Evolutionary conservation across 2,797 vertebrate genomes (phyloP), one percentile per base, ranked within the genome.

Genomic region (Spheniscus humboldti): DNA sequence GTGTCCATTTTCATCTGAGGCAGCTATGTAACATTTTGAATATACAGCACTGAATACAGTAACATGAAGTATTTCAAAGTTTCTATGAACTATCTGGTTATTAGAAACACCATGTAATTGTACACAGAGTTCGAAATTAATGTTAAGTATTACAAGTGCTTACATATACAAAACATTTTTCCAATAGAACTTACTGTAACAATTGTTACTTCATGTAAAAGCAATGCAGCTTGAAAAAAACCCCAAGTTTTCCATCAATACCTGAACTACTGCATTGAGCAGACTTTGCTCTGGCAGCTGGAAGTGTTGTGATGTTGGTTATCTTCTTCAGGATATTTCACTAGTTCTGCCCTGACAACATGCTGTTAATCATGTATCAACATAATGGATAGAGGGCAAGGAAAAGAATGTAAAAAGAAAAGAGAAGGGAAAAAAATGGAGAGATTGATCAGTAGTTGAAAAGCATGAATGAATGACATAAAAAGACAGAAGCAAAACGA

Each of bases 331-430:
- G 98, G 98, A 97, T 99, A 99, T 98, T 99, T 98, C 98, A 99
- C 99, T 99, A 99, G 98, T 98, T 99, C 98, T 96, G 99, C 99
- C 98, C 99, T 99, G 98, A 99, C 98, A 97, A 99, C 98, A 98
- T 92, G 98, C 99, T 99, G 98, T 98, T 97, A 97, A 95, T 90
- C 96, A 95, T 82, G 48, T 77, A 95, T 72, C 96, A 98, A 97
- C 64, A 86, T 69, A 96, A 89, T 57, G 88, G 95, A 97, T 47
- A 77, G 94, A 96, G 71, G 91, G 90, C 89, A 97, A 96, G 94
- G 88, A 95, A 96, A 92, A 95, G 64, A 97, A 96, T 74, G 75
- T 60, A 55, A 79, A 89, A 94, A 90, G 56, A 81, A 63, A 91
- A 96, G 83, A 76, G 75, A 95, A 83, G 74, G 76, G 64, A 69